phyloP scores from a whole-genome alignment of 2,888 invertebrate genomes.

The Norana najaformis region DNA sequence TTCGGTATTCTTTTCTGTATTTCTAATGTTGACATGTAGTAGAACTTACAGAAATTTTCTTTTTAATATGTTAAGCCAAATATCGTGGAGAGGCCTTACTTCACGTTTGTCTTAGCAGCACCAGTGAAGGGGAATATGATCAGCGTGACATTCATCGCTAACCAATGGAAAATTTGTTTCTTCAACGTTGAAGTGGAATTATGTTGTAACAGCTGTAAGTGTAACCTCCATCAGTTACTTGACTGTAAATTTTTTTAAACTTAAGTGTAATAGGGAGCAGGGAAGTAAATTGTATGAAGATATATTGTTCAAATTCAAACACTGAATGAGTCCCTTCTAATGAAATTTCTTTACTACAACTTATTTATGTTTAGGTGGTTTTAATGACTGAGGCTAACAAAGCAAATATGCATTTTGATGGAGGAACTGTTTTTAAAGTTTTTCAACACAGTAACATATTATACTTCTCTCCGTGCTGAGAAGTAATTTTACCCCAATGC shows the following conservation, averaged over 20 bases:
- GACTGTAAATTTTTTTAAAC: background rate
- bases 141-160: background rate
- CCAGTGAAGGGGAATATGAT: background rate
- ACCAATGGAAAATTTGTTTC: background rate
- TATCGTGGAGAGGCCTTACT: background rate
- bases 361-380: background rate
- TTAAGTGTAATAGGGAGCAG: too few species aligned
- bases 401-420: background rate
- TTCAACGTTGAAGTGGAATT: constrained; percentile 19
- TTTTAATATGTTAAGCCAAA: background rate
- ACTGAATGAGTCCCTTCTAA: background rate
- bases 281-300: background rate
- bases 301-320: background rate
- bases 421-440: background rate
- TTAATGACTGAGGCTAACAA: background rate
- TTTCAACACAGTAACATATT: background rate
- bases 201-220: constrained; percentile 16
- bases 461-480: background rate
- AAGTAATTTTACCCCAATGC: background rate
- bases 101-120: background rate
- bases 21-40: background rate
- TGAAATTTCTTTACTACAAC: background rate
- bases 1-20: background rate
- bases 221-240: background rate
- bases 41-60: background rate